Conservation (phyloP, 2,888 invertebrate species). For the Thereva nobilitata region DNA sequence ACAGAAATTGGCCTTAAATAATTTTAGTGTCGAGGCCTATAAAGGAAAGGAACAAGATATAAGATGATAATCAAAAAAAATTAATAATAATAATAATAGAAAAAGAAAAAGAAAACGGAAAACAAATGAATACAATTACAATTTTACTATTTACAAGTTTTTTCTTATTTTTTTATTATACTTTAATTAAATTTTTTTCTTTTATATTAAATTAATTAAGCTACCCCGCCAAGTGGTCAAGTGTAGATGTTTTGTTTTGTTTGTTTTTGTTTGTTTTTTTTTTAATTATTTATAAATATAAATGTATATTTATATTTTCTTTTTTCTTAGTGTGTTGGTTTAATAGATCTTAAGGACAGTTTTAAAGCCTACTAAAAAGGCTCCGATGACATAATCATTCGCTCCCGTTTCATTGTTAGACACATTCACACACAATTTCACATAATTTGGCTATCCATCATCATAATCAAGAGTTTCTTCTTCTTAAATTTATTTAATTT, state of each 20-base stretch:
- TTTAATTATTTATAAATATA: no score
- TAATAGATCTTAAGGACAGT: no score
- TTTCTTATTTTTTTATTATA: constrained; percentile 13
- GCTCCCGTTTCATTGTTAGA: not conserved
- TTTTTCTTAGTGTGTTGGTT: not conserved
- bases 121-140: constrained; percentile 8
- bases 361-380: not conserved
- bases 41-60: no score
- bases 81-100: constrained; percentile 2
- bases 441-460: constrained; percentile 22
- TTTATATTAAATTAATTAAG: constrained; percentile 27
- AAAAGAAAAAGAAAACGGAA: constrained; percentile 16
- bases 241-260: not conserved
- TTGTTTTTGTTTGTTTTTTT: not conserved
- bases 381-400: not conserved
- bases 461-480: constrained; percentile 10
- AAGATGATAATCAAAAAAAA: constrained; percentile 1
- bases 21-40: no score
- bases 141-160: constrained; percentile 25
- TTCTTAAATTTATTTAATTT: constrained; percentile 29
- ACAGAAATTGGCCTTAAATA: not conserved
- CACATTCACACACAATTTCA: constrained; percentile 21
- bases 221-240: constrained; percentile 28
- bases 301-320: not conserved
- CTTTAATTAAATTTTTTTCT: constrained; percentile 22